phyloP scores from a whole-genome alignment of 2,888 invertebrate species.

The Argyra leucocephala region DNA sequence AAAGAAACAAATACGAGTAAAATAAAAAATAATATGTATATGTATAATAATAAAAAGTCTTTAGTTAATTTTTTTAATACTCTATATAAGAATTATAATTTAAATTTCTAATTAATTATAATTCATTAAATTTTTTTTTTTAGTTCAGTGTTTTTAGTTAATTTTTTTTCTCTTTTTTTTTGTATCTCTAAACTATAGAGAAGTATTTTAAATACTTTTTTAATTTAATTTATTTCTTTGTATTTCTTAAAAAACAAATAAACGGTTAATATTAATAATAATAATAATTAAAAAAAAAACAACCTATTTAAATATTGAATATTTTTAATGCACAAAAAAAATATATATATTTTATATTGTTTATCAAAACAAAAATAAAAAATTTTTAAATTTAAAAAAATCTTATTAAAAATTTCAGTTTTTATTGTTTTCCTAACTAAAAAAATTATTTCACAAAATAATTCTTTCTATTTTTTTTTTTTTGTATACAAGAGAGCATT shows the following conservation, averaged over 20 bases:
- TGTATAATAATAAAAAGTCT: not conserved
- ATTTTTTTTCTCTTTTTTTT: too few species aligned
- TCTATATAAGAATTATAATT: not conserved
- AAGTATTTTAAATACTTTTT: not conserved
- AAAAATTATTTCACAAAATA: too few species aligned
- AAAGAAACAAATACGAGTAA: slow-evolving; percentile 1
- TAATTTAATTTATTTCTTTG: not conserved
- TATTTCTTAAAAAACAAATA: not conserved
- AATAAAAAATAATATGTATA: not conserved
- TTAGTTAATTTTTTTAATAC: slow-evolving; percentile 1
- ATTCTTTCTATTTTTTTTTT: too few species aligned
- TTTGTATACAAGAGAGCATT: not conserved
- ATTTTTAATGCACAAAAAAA: not conserved
- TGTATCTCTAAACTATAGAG: not conserved
- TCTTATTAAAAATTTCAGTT: too few species aligned
- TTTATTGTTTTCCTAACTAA: too few species aligned
- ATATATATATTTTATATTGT: not conserved
- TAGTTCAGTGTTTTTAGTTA: too few species aligned
- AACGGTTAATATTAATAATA: not conserved
- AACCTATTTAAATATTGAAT: slow-evolving; percentile 1
- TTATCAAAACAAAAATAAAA: too few species aligned
- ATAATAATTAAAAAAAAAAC: not conserved
- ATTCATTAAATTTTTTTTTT: not conserved
- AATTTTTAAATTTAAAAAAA: too few species aligned
- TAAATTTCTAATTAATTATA: not conserved